Evolutionary conservation across 2,113 vertebrate genomes (phyloP).

Genomic region (Theropithecus gelada): DNA sequence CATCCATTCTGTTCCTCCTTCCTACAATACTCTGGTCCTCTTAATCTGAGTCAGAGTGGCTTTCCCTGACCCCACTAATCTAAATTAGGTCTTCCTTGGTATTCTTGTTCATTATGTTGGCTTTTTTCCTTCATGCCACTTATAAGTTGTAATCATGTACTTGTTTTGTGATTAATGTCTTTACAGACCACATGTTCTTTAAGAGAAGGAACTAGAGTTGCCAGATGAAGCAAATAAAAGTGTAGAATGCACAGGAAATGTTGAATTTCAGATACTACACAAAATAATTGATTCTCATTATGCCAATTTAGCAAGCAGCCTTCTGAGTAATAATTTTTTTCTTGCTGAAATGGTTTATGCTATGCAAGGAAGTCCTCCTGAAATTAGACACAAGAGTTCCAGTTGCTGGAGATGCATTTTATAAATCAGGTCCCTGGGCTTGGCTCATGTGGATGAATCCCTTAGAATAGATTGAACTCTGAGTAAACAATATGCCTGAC

Average conservation of each 20-base stretch:
- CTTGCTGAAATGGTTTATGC: neutral
- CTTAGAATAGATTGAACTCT: neutral
- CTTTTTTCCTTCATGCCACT: neutral
- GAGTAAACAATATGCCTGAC: neutral
- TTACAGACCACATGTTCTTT: neutral
- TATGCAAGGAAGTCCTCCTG: neutral
- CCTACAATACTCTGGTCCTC: neutral
- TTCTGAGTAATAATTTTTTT: neutral
- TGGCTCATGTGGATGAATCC: neutral
- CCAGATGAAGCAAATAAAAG: neutral
- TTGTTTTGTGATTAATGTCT: neutral
- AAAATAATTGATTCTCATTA: neutral
- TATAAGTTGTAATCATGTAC: neutral
- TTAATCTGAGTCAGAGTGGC: neutral
- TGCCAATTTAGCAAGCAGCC: neutral
- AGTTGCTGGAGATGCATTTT: neutral
- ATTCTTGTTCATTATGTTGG: neutral
- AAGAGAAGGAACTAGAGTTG: neutral
- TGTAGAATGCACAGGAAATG: neutral
- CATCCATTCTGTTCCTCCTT: neutral
- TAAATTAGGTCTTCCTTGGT: neutral
- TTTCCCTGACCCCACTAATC: neutral
- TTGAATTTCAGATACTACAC: neutral
- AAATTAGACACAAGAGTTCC: neutral
- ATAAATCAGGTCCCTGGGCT: neutral